Evolutionary conservation across 2,888 invertebrate species (phyloP).

Genomic region (Masnerella sp.): DNA sequence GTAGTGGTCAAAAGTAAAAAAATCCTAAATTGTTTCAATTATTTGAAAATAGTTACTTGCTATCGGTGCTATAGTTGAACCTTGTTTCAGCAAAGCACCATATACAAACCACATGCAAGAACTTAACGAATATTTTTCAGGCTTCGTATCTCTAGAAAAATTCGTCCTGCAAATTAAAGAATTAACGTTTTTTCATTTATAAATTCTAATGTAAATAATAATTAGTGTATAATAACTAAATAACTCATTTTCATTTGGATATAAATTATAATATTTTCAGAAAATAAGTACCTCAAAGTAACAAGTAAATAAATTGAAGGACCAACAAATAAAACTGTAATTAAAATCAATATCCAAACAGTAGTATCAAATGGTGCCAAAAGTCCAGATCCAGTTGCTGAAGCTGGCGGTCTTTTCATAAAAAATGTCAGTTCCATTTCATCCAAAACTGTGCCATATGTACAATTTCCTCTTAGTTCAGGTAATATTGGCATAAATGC

Average conservation of each 20-base stretch:
- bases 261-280: no score
- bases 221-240: no score
- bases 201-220: no score
- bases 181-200: no score
- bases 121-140: conserved; percentile 81
- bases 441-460: conserved; percentile 83
- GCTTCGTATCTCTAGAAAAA: conserved; percentile 80
- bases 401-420: conserved; percentile 88
- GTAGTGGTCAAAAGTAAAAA: no score
- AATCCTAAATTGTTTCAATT: no score
- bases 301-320: conserved; percentile 88
- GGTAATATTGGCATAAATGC: conserved; percentile 86
- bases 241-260: no score
- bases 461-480: conserved; percentile 77
- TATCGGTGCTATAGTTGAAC: conserved; percentile 87
- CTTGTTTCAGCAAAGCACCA: conserved; percentile 92
- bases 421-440: conserved; percentile 89
- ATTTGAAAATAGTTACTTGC: conserved; percentile 84
- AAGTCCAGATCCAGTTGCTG: conserved; percentile 89
- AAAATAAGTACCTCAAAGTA: conserved; percentile 78
- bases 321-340: conserved; percentile 80
- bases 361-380: conserved; percentile 87
- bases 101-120: conserved; percentile 93
- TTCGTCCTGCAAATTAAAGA: no score
- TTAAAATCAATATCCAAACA: conserved; percentile 80